phyloP scores from a whole-genome alignment of 2,797 vertebrate species.

The Syndactyla subalaris region DNA sequence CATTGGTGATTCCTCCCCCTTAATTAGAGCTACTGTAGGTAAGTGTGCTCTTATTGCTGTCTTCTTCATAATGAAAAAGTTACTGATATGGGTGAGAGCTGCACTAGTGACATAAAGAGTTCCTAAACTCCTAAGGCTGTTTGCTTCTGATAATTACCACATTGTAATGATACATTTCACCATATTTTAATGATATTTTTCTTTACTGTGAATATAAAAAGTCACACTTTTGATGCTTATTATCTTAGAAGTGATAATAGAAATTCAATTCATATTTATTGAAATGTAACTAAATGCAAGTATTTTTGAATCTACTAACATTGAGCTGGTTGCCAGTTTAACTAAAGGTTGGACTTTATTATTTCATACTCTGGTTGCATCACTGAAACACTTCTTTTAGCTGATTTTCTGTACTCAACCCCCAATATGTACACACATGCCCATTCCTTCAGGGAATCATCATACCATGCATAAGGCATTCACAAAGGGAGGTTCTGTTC shows the following conservation, averaged over 20 bases:
- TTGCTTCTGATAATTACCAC: not conserved
- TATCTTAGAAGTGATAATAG: not conserved
- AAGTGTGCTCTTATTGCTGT: constrained; percentile 65
- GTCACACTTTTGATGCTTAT: not conserved
- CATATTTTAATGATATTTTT: not conserved
- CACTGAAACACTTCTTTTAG: not conserved
- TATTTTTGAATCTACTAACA: not conserved
- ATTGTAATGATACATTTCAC: not conserved
- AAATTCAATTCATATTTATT: not conserved
- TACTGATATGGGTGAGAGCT: not conserved
- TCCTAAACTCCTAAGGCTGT: not conserved
- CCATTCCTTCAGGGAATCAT: not conserved
- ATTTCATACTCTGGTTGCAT: not conserved
- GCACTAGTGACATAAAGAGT: not conserved
- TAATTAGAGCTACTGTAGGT: constrained; percentile 98
- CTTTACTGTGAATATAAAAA: not conserved
- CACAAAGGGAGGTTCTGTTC: not conserved
- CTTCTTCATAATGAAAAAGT: not conserved
- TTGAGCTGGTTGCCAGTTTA: not conserved
- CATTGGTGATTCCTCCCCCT: constrained; percentile 93
- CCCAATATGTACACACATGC: fast-evolving
- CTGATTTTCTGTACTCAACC: not conserved
- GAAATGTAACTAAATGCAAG: not conserved
- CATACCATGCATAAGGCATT: not conserved
- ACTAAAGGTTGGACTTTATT: not conserved